Base-by-base conservation (phyloP, 2,888 invertebrate species). In the Brachylomia viminalis region DNA sequence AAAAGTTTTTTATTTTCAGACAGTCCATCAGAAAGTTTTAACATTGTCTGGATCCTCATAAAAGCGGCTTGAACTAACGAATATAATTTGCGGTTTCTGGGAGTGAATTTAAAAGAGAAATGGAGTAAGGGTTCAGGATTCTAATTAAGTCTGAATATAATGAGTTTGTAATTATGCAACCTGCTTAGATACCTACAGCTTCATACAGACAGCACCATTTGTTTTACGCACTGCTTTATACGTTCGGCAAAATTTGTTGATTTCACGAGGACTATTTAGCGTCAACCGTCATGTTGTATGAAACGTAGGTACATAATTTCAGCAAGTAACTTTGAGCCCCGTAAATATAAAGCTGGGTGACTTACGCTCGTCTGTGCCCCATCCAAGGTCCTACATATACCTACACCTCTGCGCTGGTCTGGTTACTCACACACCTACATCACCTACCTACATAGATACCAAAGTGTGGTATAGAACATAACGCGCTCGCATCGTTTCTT, bases 51-150 rank as follows among this genome's bases (percentile, higher is more conserved):
- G 71, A 80, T 66, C 56, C 15, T 65, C 74, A 73, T 74, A 69
- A 83, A 79, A 77, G 66, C 73, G 49, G 42, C 54, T 72, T 54
- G 52, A 77, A 74, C 15, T 45, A 64, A 80, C 62, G 33, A 77
- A 56, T 73, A 65, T 79, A 74, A 80, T 82, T 84, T 82, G 61
- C 58, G 56, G 67, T 67, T 77, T 71, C 68, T 83, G 77, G 49
- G 33, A 72, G 65, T 77, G 70, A 80, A 84, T 70, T 84, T 77
- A 82, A 84, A 86, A 42, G 10, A 42, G 10, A 10, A 42, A 10
- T 42, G 42, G 61, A 75, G 42, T 58, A 47, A 64, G 64, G 70
- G 42, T 52, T 69, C 33, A 27, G 33, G 17, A 33, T 64, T 56
- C 52, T 77, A 33, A 72, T 72, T 79, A 79, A 65, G 33, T 79